A percentile compares a stretch with the other conserved stretches of the same genome.
Evolutionary conservation across 2,113 vertebrate genomes (phyloP).

Genomic region (Entomyzon cyanotis): DNA sequence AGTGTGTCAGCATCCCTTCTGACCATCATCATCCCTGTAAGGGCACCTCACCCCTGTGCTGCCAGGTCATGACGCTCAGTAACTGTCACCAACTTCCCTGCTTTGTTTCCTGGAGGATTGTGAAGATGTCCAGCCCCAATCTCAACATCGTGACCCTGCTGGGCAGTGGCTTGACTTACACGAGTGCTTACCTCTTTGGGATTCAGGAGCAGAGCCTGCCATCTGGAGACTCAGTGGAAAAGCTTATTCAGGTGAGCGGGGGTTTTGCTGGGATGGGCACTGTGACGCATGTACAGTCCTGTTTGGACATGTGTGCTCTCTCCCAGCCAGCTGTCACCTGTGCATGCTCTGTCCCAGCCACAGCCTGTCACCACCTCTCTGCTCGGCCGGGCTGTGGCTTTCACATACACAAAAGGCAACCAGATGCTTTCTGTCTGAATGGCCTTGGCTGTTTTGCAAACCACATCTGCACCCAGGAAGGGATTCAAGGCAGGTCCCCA

Average conservation of each 20-base stretch:
- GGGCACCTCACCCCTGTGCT: neutral
- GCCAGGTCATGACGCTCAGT: neutral
- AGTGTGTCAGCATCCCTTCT: neutral
- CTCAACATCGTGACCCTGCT: constrained; percentile 91
- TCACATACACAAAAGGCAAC: neutral
- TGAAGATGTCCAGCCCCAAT: constrained; percentile 99
- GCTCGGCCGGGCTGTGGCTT: neutral
- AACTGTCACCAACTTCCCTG: neutral
- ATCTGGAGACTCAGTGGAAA: constrained; percentile 64
- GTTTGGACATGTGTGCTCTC: neutral
- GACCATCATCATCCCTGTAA: neutral
- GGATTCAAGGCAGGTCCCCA: neutral
- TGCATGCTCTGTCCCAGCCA: neutral
- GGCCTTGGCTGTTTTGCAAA: neutral
- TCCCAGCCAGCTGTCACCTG: neutral
- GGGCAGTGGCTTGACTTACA: constrained; percentile 90
- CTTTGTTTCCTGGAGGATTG: constrained; percentile 82
- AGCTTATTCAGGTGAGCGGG: constrained; percentile 80
- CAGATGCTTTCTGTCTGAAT: neutral
- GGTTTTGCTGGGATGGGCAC: neutral
- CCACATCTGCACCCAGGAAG: neutral
- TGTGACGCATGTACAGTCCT: rapidly evolving
- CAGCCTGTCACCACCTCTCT: neutral
- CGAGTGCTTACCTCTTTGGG: constrained; percentile 90
- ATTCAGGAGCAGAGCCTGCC: constrained; percentile 72